phyloP scores from a whole-genome alignment of 2,113 vertebrate species.

The Scatophagus argus region DNA sequence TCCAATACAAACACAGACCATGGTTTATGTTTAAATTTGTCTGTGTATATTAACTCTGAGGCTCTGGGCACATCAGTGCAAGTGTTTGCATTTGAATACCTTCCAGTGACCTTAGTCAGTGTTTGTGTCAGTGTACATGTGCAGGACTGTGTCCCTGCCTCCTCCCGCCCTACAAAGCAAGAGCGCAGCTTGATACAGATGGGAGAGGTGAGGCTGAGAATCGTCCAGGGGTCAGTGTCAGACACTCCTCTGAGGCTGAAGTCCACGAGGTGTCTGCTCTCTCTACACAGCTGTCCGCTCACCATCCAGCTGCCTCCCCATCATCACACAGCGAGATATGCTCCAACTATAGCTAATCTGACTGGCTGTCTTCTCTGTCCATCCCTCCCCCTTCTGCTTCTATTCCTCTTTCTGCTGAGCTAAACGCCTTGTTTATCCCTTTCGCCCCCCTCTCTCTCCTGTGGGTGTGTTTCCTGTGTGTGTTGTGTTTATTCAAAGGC shows the following conservation, averaged over 20 bases:
- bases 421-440: constrained; percentile 73
- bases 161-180: constrained; percentile 42
- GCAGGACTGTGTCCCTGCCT: constrained; percentile 53
- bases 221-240: constrained; percentile 57
- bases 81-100: constrained; percentile 40
- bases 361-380: constrained; percentile 43
- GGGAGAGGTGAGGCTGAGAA: constrained; percentile 30
- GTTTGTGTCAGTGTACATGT: constrained; percentile 53
- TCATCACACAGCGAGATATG: constrained; percentile 46
- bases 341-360: constrained; percentile 68
- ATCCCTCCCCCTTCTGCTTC: constrained; percentile 37
- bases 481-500: constrained; percentile 54
- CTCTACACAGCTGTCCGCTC: constrained; percentile 59
- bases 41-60: background rate
- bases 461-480: constrained; percentile 53
- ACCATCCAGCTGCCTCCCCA: constrained; percentile 57
- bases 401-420: constrained; percentile 55
- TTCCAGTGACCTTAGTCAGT: constrained; percentile 47
- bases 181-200: constrained; percentile 12
- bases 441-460: constrained; percentile 8
- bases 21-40: background rate
- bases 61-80: constrained; percentile 5
- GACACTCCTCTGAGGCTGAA: constrained; percentile 39
- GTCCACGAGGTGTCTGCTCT: constrained; percentile 40
- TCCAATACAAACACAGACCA: background rate